phyloP scores from a whole-genome alignment of 2,113 vertebrate species.

The Mormyrus iriodes region DNA sequence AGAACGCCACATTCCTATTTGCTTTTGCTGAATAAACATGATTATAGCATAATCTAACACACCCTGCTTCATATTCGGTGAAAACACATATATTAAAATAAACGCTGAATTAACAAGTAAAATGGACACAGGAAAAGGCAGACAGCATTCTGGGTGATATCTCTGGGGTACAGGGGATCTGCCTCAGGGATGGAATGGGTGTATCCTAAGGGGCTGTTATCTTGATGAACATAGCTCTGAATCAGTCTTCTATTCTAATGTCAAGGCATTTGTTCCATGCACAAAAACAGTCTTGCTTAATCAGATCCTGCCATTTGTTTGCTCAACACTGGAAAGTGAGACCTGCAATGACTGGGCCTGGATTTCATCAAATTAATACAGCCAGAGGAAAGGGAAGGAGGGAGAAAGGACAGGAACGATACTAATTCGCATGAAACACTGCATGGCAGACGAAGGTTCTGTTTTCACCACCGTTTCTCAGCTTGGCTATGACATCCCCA shows the following conservation, averaged over 20 bases:
- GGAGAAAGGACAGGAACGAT: neutral
- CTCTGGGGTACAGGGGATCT: neutral
- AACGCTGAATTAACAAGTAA: no score
- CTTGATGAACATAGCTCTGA: neutral
- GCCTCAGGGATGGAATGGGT: neutral
- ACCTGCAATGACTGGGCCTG: neutral
- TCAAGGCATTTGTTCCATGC: constrained; percentile 4
- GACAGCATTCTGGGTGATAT: neutral
- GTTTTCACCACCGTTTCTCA: neutral
- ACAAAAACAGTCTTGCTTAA: neutral
- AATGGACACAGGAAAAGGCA: neutral
- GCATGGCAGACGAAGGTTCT: neutral
- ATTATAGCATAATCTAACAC: neutral
- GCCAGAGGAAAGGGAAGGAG: neutral
- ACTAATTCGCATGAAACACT: neutral
- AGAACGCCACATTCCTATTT: constrained; percentile 27
- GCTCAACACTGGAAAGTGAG: neutral
- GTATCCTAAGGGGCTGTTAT: neutral
- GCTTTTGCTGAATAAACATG: constrained; percentile 14
- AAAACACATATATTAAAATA: neutral
- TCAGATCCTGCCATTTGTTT: neutral
- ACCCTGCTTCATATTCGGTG: no score
- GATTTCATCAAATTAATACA: constrained; percentile 9
- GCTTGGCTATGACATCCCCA: neutral
- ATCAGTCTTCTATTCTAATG: neutral